Conservation (phyloP, 2,888 invertebrate genomes). For the Galerucella pusilla region DNA sequence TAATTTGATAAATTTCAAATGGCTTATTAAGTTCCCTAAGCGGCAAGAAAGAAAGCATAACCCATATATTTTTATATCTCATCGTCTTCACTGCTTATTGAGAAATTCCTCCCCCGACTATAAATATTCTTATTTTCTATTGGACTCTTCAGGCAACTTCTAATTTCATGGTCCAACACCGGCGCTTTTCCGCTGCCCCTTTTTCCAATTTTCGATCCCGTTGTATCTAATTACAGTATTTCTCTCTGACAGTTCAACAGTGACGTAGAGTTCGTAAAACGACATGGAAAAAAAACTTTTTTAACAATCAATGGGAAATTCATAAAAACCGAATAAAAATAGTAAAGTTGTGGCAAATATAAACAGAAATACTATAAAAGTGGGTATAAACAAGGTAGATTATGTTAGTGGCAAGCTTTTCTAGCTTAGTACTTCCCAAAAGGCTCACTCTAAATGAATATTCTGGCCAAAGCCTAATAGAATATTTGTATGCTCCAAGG, state of each 20-base stretch:
- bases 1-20: slow-evolving; percentile 40
- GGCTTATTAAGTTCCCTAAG: slow-evolving; percentile 39
- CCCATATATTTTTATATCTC: slow-evolving; percentile 38
- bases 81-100: slow-evolving; percentile 46
- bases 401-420: no score
- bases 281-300: background rate
- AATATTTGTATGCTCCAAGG: no score
- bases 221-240: slow-evolving; percentile 63
- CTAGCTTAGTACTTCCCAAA: no score
- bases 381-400: no score
- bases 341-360: no score
- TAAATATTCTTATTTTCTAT: slow-evolving; percentile 59
- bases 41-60: slow-evolving; percentile 29
- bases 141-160: slow-evolving; percentile 58
- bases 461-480: no score
- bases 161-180: slow-evolving; percentile 64
- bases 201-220: slow-evolving; percentile 60
- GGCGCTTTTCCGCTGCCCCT: slow-evolving; percentile 55
- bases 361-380: no score
- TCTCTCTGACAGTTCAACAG: slow-evolving; percentile 55
- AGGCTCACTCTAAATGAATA: no score
- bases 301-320: no score
- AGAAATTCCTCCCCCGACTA: slow-evolving; percentile 49
- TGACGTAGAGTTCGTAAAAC: slow-evolving; percentile 17
- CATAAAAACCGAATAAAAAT: no score